These are phyloP conservation scores for Phrynosoma blainvillii DNA, from an alignment of 2,113 vertebrate species.

Conservation along the genomic window DNA sequence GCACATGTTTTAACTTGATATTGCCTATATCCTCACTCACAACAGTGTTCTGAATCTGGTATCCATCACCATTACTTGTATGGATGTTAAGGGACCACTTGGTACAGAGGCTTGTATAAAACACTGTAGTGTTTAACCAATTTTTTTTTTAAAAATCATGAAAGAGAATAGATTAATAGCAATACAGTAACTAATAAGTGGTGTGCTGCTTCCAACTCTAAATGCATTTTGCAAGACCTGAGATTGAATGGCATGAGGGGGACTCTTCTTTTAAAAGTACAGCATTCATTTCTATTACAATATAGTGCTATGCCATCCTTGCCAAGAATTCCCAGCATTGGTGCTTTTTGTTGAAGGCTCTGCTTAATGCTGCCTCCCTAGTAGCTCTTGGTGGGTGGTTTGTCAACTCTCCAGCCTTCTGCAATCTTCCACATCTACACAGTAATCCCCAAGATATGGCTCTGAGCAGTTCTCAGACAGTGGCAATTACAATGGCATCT, in stretches of 20 bases:
- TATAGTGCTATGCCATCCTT: neutral
- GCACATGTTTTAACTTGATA: too few species aligned
- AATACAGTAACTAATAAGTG: neutral
- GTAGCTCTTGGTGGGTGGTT: neutral
- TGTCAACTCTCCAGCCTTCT: neutral
- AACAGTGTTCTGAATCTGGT: too few species aligned
- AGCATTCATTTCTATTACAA: neutral
- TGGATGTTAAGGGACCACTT: too few species aligned
- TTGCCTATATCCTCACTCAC: too few species aligned
- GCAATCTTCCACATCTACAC: neutral
- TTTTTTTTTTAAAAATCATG: neutral
- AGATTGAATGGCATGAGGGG: neutral
- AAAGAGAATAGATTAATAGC: slow-evolving; percentile 14
- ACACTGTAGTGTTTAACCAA: too few species aligned
- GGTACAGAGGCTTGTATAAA: neutral
- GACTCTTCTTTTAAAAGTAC: neutral
- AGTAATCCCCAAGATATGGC: neutral
- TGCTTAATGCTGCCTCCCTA: neutral
- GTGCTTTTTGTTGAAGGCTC: neutral
- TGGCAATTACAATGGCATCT: neutral
- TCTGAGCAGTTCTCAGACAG: neutral
- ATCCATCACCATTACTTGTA: too few species aligned
- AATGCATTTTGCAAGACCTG: neutral
- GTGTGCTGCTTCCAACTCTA: neutral
- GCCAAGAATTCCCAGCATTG: neutral